phyloP scores from a whole-genome alignment of 2,113 vertebrate genomes.

The Misgurnus anguillicaudatus region DNA sequence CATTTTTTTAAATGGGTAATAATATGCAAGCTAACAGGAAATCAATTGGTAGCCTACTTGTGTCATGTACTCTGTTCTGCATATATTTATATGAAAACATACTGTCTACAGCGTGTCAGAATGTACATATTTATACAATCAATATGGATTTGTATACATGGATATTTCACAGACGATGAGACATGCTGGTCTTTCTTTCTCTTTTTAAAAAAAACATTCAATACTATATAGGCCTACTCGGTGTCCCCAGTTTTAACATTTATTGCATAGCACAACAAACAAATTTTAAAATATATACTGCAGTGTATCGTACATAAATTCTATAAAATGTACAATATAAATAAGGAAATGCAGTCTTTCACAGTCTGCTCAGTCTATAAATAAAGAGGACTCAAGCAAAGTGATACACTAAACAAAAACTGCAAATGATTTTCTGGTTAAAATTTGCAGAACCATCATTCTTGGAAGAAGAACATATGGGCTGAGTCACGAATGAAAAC shows the following conservation, averaged over 20 bases:
- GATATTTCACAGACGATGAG: neutral
- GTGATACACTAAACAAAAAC: neutral
- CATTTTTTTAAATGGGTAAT: too few species aligned
- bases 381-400: neutral
- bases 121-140: constrained; percentile 28
- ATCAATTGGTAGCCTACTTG: too few species aligned
- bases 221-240: neutral
- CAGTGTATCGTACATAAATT: too few species aligned
- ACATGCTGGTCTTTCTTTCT: constrained; percentile 20
- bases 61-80: neutral
- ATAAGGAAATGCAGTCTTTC: too few species aligned
- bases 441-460: constrained; percentile 14
- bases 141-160: constrained; percentile 23
- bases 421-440: neutral
- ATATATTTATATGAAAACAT: constrained; percentile 30
- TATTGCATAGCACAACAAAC: too few species aligned
- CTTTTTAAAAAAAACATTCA: neutral
- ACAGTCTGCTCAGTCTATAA: too few species aligned
- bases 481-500: constrained; percentile 2
- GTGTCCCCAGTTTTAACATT: neutral
- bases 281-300: too few species aligned
- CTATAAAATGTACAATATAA: too few species aligned
- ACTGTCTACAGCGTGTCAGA: neutral
- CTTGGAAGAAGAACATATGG: constrained; percentile 19
- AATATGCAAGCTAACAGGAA: too few species aligned